Base-by-base conservation (phyloP, 2,113 vertebrate genomes). In the Macroglossus sobrinus region DNA sequence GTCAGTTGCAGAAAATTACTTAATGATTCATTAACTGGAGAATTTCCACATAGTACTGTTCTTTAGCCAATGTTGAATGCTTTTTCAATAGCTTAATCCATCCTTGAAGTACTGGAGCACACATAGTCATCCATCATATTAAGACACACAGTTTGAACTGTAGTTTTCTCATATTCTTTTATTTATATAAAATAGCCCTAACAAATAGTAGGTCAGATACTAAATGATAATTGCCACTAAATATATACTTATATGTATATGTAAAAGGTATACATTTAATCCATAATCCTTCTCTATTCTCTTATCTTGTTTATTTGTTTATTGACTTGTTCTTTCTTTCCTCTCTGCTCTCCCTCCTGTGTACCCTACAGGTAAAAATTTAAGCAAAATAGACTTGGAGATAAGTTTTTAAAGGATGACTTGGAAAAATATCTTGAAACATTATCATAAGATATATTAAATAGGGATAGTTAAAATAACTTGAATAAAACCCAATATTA, bases 1-100 rank as follows among this genome's bases (percentile, higher is more conserved):
- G 98, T 98, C 97, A 98, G 93, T 84, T 96, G 82, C 43, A 97
- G 88, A 95, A 98, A 98, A 98, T 98, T 98, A 98, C 98, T 98
- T 98, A 98, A 98, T 98, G 98, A 98, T 98, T 96, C 94, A 98
- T 98, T 98, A 98, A 98, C 97, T 97, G 89, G 97, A 97, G 96
- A 97, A 98, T 98, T 98, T 94, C 96, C 92, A 97, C 97, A 93
- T 96, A 98, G 98, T 98, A 97, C 94, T 96, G 84, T 98, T 96
- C 93, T 97, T 98, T 96, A 97, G 93, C 94, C 96, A 98, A 91
- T 97, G 85, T 72, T 95, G 91, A 98, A 95, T 96, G 95, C 78
- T 97, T 98, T 98, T 97, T 97, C 97, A 98, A 98, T 97, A 98
- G 96, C 95, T 98, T 98, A 97, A 98, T 98, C 97, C 91, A 98